Base-by-base conservation (phyloP, 2,888 invertebrate genomes). In the Drosophila subquinaria region DNA sequence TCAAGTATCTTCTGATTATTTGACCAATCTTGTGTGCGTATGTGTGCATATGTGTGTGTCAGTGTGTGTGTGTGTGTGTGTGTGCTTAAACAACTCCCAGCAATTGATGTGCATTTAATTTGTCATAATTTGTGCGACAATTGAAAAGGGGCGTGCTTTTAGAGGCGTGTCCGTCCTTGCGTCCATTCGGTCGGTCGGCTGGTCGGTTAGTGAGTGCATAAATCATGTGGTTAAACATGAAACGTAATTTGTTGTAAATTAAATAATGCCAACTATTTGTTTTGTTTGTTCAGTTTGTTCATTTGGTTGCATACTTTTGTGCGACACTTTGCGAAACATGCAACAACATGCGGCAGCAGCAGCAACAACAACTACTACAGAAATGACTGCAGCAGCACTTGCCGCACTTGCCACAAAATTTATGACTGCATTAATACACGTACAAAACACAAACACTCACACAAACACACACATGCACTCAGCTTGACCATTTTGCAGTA, bases 161-260 rank as follows among this genome's bases (percentile, higher is more conserved):
- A n/a, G 40, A n/a, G 42, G 48, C 10, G n/a, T 30, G 30, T 13
- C 20, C 23, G 13, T 13, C 10, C 27, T 5, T 27, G 5, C 27
- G 27, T 27, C 27, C 27, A 27, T 27, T 6, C 5, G 27, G 5
- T 23, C 23, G 23, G 23, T 27, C 27, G 27, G 27, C 1, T 1
- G 5, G 27, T 27, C 27, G 27, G 27, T 1, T 1, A 47, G 48
- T 60, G 60, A 77, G 69, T 88, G 87, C 83, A 89, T 85, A 89
- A 85, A 85, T 84, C 89, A 87, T 80, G 82, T 73, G 80, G 80
- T 80, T 84, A 77, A 89, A 89, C 85, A 82, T 88, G 72, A 76
- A 89, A 77, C 62, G 74, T 76, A 87, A 89, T 89, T 89, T 89
- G 85, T 75, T 85, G 76, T 75, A 75, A 84, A 89, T 86, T 89